These are phyloP conservation scores for Drosophila nr. perissopoda DNA, from an alignment of 2,888 invertebrate species.

Conservation along the genomic window DNA sequence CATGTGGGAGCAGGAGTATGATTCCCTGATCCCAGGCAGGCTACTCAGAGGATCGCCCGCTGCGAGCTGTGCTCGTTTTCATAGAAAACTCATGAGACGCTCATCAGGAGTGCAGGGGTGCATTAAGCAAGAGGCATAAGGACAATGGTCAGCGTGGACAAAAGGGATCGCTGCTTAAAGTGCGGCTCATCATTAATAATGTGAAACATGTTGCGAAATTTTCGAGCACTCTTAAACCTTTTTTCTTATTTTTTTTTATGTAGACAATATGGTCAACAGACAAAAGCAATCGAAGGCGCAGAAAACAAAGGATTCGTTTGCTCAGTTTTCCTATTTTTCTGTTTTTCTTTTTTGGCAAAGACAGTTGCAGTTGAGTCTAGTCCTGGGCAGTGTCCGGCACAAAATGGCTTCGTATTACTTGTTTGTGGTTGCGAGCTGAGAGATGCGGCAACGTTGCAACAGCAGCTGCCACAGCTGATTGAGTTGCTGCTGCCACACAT, in stretches of 20 bases:
- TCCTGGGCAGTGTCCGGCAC: conserved; percentile 30
- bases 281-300: conserved; percentile 66
- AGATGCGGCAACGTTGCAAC: conserved; percentile 48
- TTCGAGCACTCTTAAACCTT: conserved; percentile 72
- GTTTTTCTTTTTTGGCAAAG: conserved; percentile 37
- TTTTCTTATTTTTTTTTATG: conserved; percentile 19
- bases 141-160: conserved; percentile 50
- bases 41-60: conserved; percentile 42
- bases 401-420: conserved; percentile 66
- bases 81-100: conserved; percentile 63
- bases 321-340: conserved; percentile 1
- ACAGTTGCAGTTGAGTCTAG: conserved; percentile 6
- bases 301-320: conserved; percentile 51
- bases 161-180: conserved; percentile 41
- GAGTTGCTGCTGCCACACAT: conserved; percentile 63
- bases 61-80: conserved; percentile 37
- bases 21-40: conserved; percentile 1
- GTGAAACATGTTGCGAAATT: conserved; percentile 80
- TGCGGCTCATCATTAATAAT: conserved; percentile 72
- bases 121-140: conserved; percentile 12
- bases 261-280: conserved; percentile 70
- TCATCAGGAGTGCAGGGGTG: conserved; percentile 48
- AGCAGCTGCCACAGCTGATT: conserved; percentile 56
- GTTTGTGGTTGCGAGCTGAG: conserved; percentile 39
- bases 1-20: conserved; percentile 50